Conservation (phyloP, 1,140 invertebrate genomes). For the Lutraria rhynchaena region DNA sequence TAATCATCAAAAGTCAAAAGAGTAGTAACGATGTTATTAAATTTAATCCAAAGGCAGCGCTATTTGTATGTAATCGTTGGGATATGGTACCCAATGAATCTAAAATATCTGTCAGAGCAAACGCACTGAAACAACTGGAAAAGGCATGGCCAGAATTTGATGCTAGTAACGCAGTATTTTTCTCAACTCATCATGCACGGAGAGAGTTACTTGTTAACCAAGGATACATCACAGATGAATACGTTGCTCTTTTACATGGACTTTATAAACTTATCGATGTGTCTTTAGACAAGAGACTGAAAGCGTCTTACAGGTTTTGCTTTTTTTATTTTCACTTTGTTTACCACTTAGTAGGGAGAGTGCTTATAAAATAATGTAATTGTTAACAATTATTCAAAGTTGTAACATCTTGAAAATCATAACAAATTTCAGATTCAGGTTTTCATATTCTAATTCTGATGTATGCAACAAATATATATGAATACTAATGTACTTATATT, state of each 20-base stretch:
- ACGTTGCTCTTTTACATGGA: slow-evolving; percentile 58
- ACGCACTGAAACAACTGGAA: slow-evolving; percentile 62
- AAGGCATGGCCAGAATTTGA: slow-evolving; percentile 69
- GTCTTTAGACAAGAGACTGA: slow-evolving; percentile 59
- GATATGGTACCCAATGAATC: slow-evolving; percentile 63
- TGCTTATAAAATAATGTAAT: too few species aligned
- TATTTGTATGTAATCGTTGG: slow-evolving; percentile 74
- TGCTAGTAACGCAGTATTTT: slow-evolving; percentile 56
- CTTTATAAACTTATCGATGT: slow-evolving; percentile 58
- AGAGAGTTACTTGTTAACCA: slow-evolving; percentile 54
- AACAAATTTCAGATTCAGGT: too few species aligned
- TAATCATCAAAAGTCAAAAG: slow-evolving; percentile 52
- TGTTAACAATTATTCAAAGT: too few species aligned
- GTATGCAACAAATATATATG: too few species aligned
- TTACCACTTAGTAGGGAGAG: too few species aligned
- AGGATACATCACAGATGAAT: slow-evolving; percentile 65
- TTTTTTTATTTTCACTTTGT: too few species aligned
- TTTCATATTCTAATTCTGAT: too few species aligned
- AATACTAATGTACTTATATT: too few species aligned
- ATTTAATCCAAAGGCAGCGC: slow-evolving; percentile 68
- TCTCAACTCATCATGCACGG: slow-evolving; percentile 63
- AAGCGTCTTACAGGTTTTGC: slow-evolving; percentile 66
- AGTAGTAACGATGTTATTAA: slow-evolving; percentile 40
- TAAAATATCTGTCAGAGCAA: slow-evolving; percentile 57
- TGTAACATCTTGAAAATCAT: too few species aligned